These are phyloP conservation scores for Malaclemys terrapin DNA, from an alignment of 2,113 vertebrate genomes.

Conservation along the genomic window DNA sequence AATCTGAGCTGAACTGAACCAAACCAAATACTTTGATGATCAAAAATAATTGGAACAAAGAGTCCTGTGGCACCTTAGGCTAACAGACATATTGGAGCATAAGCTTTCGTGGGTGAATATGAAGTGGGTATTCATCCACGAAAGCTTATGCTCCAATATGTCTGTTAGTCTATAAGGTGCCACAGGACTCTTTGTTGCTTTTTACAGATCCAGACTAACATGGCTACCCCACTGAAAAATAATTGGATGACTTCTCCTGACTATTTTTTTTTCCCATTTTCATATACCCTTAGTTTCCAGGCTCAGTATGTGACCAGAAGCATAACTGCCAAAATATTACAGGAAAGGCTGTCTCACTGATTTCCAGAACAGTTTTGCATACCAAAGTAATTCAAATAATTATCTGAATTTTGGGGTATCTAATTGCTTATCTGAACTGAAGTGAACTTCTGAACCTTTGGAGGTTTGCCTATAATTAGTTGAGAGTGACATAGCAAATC, in stretches of 20 bases:
- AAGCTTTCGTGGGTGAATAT: no score
- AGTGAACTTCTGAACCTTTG: constrained; percentile 54
- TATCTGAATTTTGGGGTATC: constrained; percentile 26
- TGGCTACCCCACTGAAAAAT: background rate
- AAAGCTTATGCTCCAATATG: no score
- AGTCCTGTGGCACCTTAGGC: no score
- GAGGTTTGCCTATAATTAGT: background rate
- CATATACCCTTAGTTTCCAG: background rate
- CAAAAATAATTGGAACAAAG: background rate
- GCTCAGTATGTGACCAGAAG: background rate
- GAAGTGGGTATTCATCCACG: no score
- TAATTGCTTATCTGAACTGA: constrained; percentile 55
- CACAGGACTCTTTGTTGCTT: no score
- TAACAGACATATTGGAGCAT: no score
- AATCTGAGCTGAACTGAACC: background rate
- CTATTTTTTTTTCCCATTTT: background rate
- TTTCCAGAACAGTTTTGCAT: constrained; percentile 28
- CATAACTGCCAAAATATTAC: constrained; percentile 3
- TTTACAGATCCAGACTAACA: no score
- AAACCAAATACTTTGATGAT: background rate
- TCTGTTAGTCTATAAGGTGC: no score
- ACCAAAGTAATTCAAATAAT: constrained; percentile 19
- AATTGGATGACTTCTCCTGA: background rate
- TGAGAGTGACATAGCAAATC: background rate
- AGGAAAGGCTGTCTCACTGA: background rate